These are phyloP conservation scores for Heteromurus nitidus DNA, from an alignment of 2,888 invertebrate species.

Conservation along the genomic window DNA sequence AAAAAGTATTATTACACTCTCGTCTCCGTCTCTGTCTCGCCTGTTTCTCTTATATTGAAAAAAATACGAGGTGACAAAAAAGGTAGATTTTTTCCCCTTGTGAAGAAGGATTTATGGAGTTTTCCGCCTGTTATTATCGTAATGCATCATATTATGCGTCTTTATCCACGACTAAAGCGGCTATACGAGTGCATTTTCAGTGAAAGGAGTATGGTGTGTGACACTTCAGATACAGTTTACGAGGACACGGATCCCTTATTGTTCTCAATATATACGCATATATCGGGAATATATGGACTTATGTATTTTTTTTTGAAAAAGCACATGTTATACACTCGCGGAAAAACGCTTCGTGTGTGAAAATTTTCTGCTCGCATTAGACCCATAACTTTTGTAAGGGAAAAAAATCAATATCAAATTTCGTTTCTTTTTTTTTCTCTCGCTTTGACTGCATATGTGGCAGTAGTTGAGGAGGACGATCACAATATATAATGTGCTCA, in stretches of 20 bases:
- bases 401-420: constrained; percentile 14
- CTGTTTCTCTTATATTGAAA: no score
- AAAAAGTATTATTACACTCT: no score
- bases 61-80: constrained; percentile 57
- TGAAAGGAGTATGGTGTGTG: not conserved
- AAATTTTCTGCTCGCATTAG: no score
- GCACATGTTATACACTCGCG: no score
- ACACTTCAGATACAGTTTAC: constrained; percentile 8
- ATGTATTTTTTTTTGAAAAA: not conserved
- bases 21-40: no score
- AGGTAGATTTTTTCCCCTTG: constrained; percentile 21
- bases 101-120: constrained; percentile 49
- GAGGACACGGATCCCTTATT: constrained; percentile 5
- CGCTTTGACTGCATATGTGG: no score
- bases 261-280: constrained; percentile 1
- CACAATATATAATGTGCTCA: no score
- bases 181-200: no score
- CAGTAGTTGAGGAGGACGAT: no score
- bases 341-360: no score
- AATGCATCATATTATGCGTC: constrained; percentile 17
- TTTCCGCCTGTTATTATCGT: constrained; percentile 19
- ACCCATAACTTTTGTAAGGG: constrained; percentile 5
- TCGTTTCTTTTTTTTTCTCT: no score
- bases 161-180: not conserved
- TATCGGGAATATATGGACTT: not conserved